Conservation (phyloP, 2,888 invertebrate genomes). For the Chloromyia formosa region DNA sequence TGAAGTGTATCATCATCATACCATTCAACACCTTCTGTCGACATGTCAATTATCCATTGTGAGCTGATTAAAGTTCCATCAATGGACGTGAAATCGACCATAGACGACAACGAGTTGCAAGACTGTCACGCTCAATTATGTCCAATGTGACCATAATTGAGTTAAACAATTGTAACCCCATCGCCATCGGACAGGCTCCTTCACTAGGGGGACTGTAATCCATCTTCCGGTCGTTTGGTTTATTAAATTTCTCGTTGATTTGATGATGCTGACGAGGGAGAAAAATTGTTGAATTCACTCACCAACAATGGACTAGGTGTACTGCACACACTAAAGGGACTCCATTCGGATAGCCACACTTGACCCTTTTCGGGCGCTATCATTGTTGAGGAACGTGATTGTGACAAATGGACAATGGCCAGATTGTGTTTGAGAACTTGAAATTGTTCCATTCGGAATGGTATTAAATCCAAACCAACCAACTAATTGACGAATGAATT, state of each 20-base stretch:
- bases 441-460: neutral
- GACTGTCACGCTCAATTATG: slow-evolving; percentile 36
- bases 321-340: neutral
- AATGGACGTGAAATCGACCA: slow-evolving; percentile 13
- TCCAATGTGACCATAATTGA: slow-evolving; percentile 31
- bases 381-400: neutral
- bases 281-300: neutral
- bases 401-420: neutral
- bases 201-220: neutral
- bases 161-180: slow-evolving; percentile 36
- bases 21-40: neutral
- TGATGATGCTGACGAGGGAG: slow-evolving; percentile 8
- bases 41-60: neutral
- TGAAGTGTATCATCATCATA: neutral
- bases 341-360: neutral
- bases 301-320: neutral
- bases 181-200: neutral
- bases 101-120: slow-evolving; percentile 9
- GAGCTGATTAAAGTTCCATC: slow-evolving; percentile 14
- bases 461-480: too few relatives aligned
- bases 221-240: slow-evolving; percentile 2
- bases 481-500: neutral
- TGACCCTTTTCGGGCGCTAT: neutral
- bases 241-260: slow-evolving; percentile 31
- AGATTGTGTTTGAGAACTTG: neutral